Evolutionary conservation across 92 coral and sea anemone genomes (phyloP).

Genomic region (Nematostella vectensis): DNA sequence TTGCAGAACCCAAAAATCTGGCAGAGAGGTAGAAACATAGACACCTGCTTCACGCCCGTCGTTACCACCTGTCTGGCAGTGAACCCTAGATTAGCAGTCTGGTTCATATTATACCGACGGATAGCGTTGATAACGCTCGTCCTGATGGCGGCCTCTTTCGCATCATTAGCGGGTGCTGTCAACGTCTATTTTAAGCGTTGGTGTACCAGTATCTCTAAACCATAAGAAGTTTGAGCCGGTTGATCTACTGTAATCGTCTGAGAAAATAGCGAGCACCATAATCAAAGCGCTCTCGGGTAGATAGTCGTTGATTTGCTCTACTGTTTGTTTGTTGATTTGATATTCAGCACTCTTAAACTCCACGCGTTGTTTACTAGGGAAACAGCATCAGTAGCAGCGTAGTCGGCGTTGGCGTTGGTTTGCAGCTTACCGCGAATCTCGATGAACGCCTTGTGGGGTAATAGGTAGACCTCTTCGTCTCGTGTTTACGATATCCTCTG

Average conservation of each 20-base stretch:
- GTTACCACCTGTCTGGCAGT: constrained; percentile 1
- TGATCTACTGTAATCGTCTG: not conserved
- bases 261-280: not conserved
- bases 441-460: not conserved
- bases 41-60: constrained; percentile 5
- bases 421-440: not conserved
- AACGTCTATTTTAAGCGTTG: not conserved
- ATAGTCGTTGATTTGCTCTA: constrained; percentile 5
- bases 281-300: not conserved
- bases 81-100: constrained; percentile 6
- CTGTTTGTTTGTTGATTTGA: constrained; percentile 1
- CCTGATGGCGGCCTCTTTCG: not conserved
- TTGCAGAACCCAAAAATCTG: constrained; percentile 9
- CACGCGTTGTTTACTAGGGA: constrained; percentile 7
- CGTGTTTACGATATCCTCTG: not conserved
- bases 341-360: constrained; percentile 3
- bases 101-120: not conserved
- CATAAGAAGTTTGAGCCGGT: constrained; percentile 1
- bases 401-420: constrained; percentile 1
- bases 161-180: not conserved
- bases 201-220: constrained; percentile 7
- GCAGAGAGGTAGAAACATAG: not conserved
- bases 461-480: constrained; percentile 5
- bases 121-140: not conserved
- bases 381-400: not conserved